Conservation (phyloP, 2,888 invertebrate species). For the Hypselothyrea guttata region DNA sequence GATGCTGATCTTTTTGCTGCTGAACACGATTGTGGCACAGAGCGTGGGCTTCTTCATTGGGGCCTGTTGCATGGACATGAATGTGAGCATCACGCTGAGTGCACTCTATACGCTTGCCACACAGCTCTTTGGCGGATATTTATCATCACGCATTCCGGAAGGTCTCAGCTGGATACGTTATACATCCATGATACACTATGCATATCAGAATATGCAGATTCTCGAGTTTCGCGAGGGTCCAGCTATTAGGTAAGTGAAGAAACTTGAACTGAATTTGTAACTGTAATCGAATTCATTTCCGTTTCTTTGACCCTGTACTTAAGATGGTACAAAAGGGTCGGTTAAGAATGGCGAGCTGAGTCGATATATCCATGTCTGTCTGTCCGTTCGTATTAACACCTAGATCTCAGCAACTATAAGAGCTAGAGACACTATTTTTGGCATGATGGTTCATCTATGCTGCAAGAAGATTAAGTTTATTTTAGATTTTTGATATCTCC, state of each 20-base stretch:
- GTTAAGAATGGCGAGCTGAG: too few relatives aligned
- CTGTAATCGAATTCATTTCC: background rate
- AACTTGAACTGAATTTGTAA: background rate
- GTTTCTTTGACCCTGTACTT: too few relatives aligned
- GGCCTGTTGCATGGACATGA: slow-evolving; percentile 89
- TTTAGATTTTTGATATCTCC: too few relatives aligned
- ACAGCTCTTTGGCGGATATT: slow-evolving; percentile 89
- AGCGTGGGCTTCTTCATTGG: slow-evolving; percentile 91
- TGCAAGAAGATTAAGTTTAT: too few relatives aligned
- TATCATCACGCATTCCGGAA: slow-evolving; percentile 88
- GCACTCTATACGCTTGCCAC: slow-evolving; percentile 90
- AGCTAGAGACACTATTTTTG: too few relatives aligned
- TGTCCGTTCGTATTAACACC: too few relatives aligned
- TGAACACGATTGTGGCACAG: slow-evolving; percentile 89
- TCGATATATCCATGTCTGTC: too few relatives aligned
- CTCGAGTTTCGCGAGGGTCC: slow-evolving; percentile 88
- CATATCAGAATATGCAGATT: slow-evolving; percentile 91
- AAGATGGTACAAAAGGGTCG: too few relatives aligned
- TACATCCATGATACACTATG: slow-evolving; percentile 90
- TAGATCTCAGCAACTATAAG: too few relatives aligned
- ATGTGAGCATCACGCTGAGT: slow-evolving; percentile 89
- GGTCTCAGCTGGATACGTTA: slow-evolving; percentile 90
- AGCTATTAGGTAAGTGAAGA: slow-evolving; percentile 85
- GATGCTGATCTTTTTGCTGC: slow-evolving; percentile 86
- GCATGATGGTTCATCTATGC: too few relatives aligned